phyloP scores from a whole-genome alignment of 1,140 invertebrate genomes.

The Sycophaga agraensis region DNA sequence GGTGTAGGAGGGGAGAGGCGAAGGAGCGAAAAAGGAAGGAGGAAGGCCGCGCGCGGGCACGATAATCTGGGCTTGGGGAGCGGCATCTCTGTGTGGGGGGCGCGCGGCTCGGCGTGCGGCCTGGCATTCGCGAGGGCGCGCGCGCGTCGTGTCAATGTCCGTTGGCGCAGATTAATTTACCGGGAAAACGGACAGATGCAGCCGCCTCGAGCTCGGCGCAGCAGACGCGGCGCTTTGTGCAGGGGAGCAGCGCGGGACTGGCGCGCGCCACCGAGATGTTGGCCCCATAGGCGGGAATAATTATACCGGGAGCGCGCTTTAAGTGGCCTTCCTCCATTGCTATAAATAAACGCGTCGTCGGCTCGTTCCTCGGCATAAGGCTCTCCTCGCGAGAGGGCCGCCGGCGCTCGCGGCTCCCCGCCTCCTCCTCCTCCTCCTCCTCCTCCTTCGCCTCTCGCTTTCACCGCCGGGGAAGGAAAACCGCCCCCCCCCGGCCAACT shows the following conservation, averaged over 20 bases:
- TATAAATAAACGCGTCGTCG: slow-evolving; percentile 27
- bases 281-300: slow-evolving; percentile 7
- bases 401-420: too few relatives aligned
- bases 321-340: not conserved
- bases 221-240: too few relatives aligned
- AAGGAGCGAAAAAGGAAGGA: not conserved
- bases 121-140: too few relatives aligned
- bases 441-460: not conserved
- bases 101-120: too few relatives aligned
- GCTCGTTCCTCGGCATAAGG: too few relatives aligned
- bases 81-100: too few relatives aligned
- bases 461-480: not conserved
- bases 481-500: too few relatives aligned
- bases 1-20: not conserved
- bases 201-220: not conserved
- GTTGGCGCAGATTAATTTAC: slow-evolving; percentile 25
- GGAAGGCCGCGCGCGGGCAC: too few relatives aligned
- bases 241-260: not conserved
- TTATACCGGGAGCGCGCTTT: slow-evolving; percentile 6
- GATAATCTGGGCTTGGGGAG: not conserved
- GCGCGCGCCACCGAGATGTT: not conserved
- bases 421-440: too few relatives aligned
- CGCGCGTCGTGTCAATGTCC: slow-evolving; percentile 15
- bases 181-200: slow-evolving; percentile 16
- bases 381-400: too few relatives aligned